phyloP scores from a whole-genome alignment of 2,888 invertebrate species.

The Drosophila fulvimacula region DNA sequence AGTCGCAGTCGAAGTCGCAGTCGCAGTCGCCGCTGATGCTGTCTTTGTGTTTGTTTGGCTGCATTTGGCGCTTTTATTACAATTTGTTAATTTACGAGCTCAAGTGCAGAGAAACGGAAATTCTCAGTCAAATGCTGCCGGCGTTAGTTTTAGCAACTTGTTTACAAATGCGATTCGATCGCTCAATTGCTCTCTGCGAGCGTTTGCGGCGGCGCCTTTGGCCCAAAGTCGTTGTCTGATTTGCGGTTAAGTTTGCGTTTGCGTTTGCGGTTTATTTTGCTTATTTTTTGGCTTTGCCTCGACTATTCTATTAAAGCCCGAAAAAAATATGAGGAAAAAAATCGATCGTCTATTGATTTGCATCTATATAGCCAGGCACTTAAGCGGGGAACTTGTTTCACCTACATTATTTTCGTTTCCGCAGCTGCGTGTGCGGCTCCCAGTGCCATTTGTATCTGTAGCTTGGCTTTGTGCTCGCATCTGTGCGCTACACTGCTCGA shows the following conservation, averaged over 20 bases:
- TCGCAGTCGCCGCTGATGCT: neutral
- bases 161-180: constrained; percentile 48
- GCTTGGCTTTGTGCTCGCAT: constrained; percentile 21
- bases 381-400: constrained; percentile 71
- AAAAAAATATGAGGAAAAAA: constrained; percentile 7
- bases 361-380: constrained; percentile 69
- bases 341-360: constrained; percentile 70
- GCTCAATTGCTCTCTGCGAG: constrained; percentile 18
- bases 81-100: constrained; percentile 59
- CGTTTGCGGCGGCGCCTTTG: constrained; percentile 71
- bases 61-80: constrained; percentile 57
- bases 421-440: constrained; percentile 74
- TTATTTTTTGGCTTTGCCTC: constrained; percentile 31
- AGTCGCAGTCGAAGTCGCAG: neutral
- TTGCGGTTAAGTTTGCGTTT: constrained; percentile 73
- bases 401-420: constrained; percentile 73
- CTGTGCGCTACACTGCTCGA: constrained; percentile 26
- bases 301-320: constrained; percentile 66
- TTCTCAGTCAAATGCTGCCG: constrained; percentile 57
- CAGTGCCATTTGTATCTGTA: constrained; percentile 42
- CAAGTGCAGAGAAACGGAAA: constrained; percentile 51
- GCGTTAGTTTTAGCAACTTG: constrained; percentile 58
- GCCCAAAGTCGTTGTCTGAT: constrained; percentile 62
- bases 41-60: constrained; percentile 17
- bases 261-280: constrained; percentile 35